Conservation (phyloP, 2,888 invertebrate genomes). For the Drosophila meridiana region DNA sequence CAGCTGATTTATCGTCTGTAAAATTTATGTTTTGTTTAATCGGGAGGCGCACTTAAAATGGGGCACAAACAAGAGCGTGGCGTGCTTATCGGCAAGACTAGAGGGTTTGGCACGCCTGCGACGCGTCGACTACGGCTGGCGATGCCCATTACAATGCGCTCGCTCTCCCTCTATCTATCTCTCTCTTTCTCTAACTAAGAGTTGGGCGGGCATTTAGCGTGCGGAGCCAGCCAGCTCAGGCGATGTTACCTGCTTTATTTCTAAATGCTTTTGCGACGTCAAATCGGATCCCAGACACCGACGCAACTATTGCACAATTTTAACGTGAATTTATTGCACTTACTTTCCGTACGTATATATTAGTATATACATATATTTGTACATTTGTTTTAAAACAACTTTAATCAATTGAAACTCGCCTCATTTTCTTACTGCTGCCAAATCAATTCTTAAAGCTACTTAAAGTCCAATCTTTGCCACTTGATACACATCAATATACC, state of each 20-base stretch:
- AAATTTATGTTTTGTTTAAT: conserved; percentile 81
- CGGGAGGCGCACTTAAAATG: conserved; percentile 71
- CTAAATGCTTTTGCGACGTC: conserved; percentile 30
- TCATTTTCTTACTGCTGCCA: not conserved
- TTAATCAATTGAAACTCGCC: not conserved
- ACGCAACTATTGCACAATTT: conserved; percentile 68
- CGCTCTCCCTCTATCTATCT: not conserved
- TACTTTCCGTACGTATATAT: not conserved
- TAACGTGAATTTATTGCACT: conserved; percentile 68
- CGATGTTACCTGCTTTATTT: conserved; percentile 54
- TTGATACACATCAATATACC: not conserved
- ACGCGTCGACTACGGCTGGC: conserved; percentile 1
- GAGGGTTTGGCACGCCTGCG: conserved; percentile 1
- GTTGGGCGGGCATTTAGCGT: conserved; percentile 10
- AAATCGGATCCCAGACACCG: conserved; percentile 29
- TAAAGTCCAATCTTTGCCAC: not conserved
- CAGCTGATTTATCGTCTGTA: conserved; percentile 76
- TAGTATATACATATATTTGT: not conserved
- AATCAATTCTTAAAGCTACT: not conserved
- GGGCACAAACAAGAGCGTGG: conserved; percentile 32
- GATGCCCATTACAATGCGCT: not conserved
- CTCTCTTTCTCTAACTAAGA: conserved; percentile 7
- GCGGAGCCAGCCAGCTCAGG: not conserved
- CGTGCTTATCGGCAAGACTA: conserved; percentile 4
- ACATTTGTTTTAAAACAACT: conserved; percentile 1